A percentile compares a stretch with the other conserved stretches of the same genome.
Conservation (phyloP, 2,113 vertebrate genomes). For the Mesitornis unicolor region DNA sequence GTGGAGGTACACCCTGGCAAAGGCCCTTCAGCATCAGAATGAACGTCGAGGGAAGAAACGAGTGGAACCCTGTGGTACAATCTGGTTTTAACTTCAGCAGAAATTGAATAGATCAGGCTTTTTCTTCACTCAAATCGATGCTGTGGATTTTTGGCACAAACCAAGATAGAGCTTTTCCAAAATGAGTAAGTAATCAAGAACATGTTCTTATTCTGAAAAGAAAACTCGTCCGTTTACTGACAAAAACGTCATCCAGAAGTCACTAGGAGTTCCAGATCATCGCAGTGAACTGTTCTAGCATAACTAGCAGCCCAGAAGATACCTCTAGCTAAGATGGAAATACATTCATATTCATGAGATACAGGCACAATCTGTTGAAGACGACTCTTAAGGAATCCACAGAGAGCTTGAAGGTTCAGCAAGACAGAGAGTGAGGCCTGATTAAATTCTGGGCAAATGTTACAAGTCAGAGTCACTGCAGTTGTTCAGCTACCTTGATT, state of each 20-base stretch:
- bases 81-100: not conserved
- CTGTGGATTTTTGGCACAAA: not conserved
- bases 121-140: not conserved
- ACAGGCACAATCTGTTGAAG: not conserved
- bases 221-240: not conserved
- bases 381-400: not conserved
- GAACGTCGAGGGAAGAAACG: not conserved
- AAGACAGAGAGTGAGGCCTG: not conserved
- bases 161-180: not conserved
- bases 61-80: rapidly evolving
- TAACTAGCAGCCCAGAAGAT: not conserved
- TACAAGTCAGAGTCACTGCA: not conserved
- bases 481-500: not conserved
- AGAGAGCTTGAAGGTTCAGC: not conserved
- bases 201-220: not conserved
- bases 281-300: not conserved
- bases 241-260: not conserved
- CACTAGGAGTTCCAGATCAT: not conserved
- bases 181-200: not conserved
- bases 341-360: not conserved
- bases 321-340: not conserved
- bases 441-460: not conserved
- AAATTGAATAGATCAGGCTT: not conserved
- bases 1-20: rapidly evolving
- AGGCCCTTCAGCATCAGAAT: not conserved